These are phyloP conservation scores for Sebastes taczanowskii DNA, from an alignment of 2,797 vertebrate species.

Conservation along the genomic window DNA sequence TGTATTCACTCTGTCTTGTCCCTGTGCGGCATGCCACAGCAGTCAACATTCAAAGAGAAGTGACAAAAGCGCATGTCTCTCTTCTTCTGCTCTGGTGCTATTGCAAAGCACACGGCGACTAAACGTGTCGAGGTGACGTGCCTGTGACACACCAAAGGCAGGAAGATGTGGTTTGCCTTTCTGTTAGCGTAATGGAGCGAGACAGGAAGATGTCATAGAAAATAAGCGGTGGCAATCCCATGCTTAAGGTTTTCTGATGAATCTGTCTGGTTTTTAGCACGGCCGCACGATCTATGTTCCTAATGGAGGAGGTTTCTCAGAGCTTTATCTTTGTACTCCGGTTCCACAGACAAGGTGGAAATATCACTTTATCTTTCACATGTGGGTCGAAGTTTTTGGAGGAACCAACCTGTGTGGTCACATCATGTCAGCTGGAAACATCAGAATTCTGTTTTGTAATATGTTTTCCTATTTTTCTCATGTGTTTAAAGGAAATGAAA, in stretches of 20 bases:
- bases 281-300: constrained; percentile 73
- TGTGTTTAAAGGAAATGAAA: constrained; percentile 72
- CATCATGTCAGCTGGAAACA: constrained; percentile 77
- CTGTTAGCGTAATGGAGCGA: constrained; percentile 79
- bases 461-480: constrained; percentile 59
- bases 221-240: constrained; percentile 74
- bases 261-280: constrained; percentile 55
- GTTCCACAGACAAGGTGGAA: constrained; percentile 79
- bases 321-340: constrained; percentile 52
- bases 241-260: constrained; percentile 72
- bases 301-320: constrained; percentile 79
- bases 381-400: constrained; percentile 65
- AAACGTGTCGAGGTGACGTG: constrained; percentile 50
- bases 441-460: constrained; percentile 57
- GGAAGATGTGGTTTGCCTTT: constrained; percentile 79
- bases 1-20: constrained; percentile 9
- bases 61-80: neutral
- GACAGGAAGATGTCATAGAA: constrained; percentile 84
- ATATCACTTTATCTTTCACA: constrained; percentile 70
- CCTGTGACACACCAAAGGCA: constrained; percentile 54
- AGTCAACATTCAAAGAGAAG: neutral
- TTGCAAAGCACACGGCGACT: constrained; percentile 36
- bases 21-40: neutral
- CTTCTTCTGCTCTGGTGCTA: neutral
- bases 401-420: constrained; percentile 71